These are phyloP conservation scores for Rhabdomys dilectus DNA, from an alignment of 2,113 vertebrate species.

Conservation along the genomic window DNA sequence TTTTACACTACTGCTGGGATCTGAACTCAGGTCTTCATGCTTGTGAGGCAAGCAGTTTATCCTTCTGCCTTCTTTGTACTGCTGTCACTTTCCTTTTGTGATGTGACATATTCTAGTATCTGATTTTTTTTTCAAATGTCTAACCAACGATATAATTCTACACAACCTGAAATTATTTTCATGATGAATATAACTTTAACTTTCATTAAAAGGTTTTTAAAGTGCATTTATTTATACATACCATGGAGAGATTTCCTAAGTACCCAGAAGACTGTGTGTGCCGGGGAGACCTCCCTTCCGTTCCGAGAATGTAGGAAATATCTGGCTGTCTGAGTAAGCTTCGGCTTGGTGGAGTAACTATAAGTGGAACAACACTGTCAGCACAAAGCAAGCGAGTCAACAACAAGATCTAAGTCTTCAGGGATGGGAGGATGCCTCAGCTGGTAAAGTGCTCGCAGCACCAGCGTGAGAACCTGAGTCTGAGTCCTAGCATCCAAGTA, in stretches of 20 bases:
- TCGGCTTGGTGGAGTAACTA: constrained; percentile 85
- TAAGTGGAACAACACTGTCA: constrained; percentile 42
- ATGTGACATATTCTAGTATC: not conserved
- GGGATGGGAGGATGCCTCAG: too few relatives aligned
- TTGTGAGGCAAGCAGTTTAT: not conserved
- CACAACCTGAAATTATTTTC: not conserved
- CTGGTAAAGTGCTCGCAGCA: not conserved
- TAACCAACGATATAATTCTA: not conserved
- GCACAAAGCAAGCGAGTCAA: constrained; percentile 39
- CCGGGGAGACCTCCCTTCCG: constrained; percentile 86
- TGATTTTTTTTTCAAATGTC: not conserved
- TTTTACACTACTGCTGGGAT: not conserved
- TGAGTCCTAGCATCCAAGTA: not conserved
- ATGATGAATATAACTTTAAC: not conserved
- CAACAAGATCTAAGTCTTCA: not conserved
- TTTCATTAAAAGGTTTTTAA: constrained; percentile 13
- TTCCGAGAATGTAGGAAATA: constrained; percentile 87
- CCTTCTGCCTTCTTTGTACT: not conserved
- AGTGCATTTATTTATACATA: constrained; percentile 78
- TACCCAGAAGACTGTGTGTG: constrained; percentile 85
- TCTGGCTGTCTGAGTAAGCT: constrained; percentile 87
- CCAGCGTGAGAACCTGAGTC: not conserved
- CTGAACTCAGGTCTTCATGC: not conserved
- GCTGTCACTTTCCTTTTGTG: not conserved
- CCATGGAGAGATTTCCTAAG: constrained; percentile 86